Conservation (phyloP, 2,797 vertebrate species). For the Spinibarbus caldwelli region DNA sequence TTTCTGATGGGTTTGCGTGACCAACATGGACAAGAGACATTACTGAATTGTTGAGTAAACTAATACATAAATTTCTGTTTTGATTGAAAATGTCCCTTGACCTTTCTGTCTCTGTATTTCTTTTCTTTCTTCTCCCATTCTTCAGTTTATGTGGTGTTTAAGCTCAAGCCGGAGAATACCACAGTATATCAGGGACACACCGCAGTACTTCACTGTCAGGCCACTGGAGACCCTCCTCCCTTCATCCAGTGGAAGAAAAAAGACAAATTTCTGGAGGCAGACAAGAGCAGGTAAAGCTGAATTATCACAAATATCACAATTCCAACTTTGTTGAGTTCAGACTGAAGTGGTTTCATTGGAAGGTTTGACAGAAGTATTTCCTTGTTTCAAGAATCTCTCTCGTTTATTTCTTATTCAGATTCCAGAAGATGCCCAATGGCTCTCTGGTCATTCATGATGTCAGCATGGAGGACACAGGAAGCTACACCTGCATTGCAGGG, state of each 20-base stretch:
- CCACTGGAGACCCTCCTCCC: conserved; percentile 82
- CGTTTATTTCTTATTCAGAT: conserved; percentile 67
- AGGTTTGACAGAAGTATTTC: not conserved
- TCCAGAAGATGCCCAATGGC: conserved; percentile 86
- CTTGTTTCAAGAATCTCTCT: not conserved
- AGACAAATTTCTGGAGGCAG: conserved; percentile 81
- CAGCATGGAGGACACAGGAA: conserved; percentile 82
- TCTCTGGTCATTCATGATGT: conserved; percentile 84
- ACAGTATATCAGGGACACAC: conserved; percentile 88
- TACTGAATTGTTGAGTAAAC: not conserved
- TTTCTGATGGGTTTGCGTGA: not conserved
- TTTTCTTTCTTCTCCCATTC: not conserved
- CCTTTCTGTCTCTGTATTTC: not conserved
- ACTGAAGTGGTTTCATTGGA: not conserved
- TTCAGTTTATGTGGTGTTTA: conserved; percentile 85
- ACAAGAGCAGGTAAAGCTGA: conserved; percentile 73
- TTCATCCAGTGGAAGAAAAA: conserved; percentile 89
- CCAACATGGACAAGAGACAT: no score
- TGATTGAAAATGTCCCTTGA: not conserved
- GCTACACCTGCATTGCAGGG: conserved; percentile 88
- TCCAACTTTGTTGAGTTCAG: not conserved
- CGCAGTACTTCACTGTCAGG: conserved; percentile 86
- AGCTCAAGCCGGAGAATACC: conserved; percentile 83
- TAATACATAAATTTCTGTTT: not conserved
- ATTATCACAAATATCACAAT: not conserved